Evolutionary conservation across 2,888 invertebrate genomes (phyloP), one percentile per base, ranked within the genome.

Genomic region (Drosophila fulvimacula): DNA sequence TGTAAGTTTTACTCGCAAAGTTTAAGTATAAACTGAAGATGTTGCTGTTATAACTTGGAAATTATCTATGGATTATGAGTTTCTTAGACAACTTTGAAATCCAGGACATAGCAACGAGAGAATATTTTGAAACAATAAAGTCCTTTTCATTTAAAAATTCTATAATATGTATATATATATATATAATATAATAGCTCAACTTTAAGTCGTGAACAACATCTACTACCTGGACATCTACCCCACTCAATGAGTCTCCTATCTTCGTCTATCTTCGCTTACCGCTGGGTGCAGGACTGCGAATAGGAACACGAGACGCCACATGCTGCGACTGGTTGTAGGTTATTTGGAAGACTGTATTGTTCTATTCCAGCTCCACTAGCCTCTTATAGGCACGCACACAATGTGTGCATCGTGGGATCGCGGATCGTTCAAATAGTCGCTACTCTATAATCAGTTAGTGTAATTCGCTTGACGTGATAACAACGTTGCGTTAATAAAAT

Each of bases 381-480:
- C 56, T 62, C 51, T 69, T 76, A 73, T 76, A 53, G 7, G 21
- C 7, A 27, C 38, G 17, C 30, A 59, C 65, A 73, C 56, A 62
- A 62, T 42, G 55, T 19, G 19, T 10, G 19, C 21, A 36, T 57
- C 24, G 52, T 52, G 42, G 34, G 56, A 44, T 44, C 51, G 39
- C 21, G 34, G 56, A 44, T 44, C 51, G 39, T 24, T 24, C n/a
- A 27, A 41, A 75, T 17, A 19, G 36, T 24, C 42, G 6, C 19
- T 21, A 59, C 42, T 30, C 59, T 81, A 63, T 79, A 86, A 86
- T 83, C 82, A 83, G 79, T 73, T 39, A 32, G 15, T 9, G 24
- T 46, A 27, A 38, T 36, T 58, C 19, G 24, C 36, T 63, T 73
- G 69, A 55, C 84, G 84, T 78, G 84, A 71, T 68, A 72, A 64